Conservation (phyloP, 2,113 vertebrate genomes). For the Myanophis thanlyinensis region DNA sequence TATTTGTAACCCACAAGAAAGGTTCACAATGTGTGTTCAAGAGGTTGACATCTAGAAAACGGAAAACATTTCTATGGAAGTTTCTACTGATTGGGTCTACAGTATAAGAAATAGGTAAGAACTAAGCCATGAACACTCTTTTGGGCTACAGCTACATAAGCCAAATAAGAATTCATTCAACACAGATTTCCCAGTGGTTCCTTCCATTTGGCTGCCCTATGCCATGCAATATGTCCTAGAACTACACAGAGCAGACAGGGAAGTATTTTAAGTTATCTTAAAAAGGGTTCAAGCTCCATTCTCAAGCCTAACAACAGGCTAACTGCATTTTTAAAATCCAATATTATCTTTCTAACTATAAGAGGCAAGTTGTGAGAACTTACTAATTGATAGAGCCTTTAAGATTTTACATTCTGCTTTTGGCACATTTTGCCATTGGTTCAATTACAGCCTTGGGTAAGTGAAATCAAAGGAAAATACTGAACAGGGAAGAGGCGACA, state of each 20-base stretch:
- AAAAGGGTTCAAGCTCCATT: not conserved
- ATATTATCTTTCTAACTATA: not conserved
- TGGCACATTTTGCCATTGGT: not conserved
- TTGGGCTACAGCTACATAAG: not conserved
- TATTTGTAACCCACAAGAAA: not conserved
- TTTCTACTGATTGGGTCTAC: not conserved
- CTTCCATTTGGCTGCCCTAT: not conserved
- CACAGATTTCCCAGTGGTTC: not conserved
- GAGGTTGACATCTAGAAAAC: not conserved
- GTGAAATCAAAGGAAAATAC: not conserved
- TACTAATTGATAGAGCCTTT: not conserved
- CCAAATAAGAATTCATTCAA: not conserved
- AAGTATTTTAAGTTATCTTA: not conserved
- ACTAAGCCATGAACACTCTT: not conserved
- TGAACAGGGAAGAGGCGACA: not conserved
- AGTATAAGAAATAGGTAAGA: not conserved
- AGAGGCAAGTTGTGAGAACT: not conserved
- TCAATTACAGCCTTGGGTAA: not conserved
- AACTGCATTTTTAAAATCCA: not conserved
- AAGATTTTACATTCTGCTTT: not conserved
- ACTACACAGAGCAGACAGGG: constrained; percentile 29
- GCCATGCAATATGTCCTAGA: not conserved
- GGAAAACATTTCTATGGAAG: not conserved
- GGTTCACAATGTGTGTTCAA: constrained; percentile 9
- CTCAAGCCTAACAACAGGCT: not conserved